Percentiles rank a stretch among this genome's conserved stretches.
phyloP scores from a whole-genome alignment of 1,140 invertebrate species.

The Phthorimaea operculella region DNA sequence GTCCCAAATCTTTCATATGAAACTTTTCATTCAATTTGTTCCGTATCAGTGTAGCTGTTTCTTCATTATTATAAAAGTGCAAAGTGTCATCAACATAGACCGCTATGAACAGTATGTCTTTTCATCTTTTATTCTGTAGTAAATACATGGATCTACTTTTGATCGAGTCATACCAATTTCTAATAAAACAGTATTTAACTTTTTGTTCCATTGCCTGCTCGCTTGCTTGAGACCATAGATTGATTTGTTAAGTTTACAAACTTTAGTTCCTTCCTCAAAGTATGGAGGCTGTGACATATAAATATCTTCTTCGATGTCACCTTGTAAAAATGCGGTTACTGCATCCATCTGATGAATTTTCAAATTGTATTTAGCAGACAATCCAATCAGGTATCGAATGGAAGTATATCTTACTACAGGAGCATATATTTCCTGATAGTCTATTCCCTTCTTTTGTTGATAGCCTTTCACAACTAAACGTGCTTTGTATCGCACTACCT shows the following conservation, averaged over 20 bases:
- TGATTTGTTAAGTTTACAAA: constrained; percentile 24
- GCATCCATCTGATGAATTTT: constrained; percentile 43
- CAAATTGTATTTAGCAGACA: constrained; percentile 27
- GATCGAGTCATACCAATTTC: constrained; percentile 19
- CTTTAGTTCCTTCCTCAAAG: constrained; percentile 15
- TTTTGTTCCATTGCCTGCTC: no score
- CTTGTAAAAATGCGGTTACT: constrained; percentile 35
- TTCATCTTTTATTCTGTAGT: constrained; percentile 13
- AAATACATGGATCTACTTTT: constrained; percentile 25
- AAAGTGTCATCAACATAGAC: constrained; percentile 31
- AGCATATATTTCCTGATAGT: constrained; percentile 34
- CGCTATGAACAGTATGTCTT: constrained; percentile 13
- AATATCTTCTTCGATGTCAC: constrained; percentile 45
- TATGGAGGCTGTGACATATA: constrained; percentile 40
- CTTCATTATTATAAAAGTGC: constrained; percentile 10
- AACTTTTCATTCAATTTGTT: constrained; percentile 10
- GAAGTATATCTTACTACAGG: constrained; percentile 27
- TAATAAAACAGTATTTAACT: constrained; percentile 18
- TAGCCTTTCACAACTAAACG: constrained; percentile 36
- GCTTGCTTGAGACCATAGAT: constrained; percentile 55
- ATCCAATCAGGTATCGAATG: constrained; percentile 27
- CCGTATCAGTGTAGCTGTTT: not conserved
- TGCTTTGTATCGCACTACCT: constrained; percentile 26
- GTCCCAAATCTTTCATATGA: constrained; percentile 11
- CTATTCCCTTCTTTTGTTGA: constrained; percentile 24